Evolutionary conservation across 1,140 invertebrate species (phyloP).

Genomic region (Hypsibius dujardini): DNA sequence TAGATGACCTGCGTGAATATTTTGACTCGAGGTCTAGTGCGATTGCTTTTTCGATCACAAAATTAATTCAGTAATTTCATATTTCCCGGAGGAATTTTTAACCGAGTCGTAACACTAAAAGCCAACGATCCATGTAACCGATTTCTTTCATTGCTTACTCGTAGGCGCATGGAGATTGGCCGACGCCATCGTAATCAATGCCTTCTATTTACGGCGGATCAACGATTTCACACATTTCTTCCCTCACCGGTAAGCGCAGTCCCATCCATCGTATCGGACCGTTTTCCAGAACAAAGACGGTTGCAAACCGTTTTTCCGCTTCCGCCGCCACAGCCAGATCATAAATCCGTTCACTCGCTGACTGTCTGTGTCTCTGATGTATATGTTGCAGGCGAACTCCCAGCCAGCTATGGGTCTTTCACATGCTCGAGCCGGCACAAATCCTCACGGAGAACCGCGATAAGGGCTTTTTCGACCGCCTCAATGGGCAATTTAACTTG

Average conservation of each 20-base stretch:
- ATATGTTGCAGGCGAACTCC: neutral
- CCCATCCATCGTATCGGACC: neutral
- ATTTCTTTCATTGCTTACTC: neutral
- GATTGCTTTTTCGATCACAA: no score
- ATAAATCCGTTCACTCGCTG: no score
- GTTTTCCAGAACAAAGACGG: neutral
- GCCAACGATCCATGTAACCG: no score
- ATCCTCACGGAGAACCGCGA: constrained; percentile 17
- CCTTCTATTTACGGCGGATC: constrained; percentile 8
- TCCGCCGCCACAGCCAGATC: no score
- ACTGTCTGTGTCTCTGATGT: neutral
- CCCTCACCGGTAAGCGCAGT: neutral
- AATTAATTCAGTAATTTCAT: no score
- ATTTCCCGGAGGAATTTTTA: no score
- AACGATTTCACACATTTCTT: constrained; percentile 7
- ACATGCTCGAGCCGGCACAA: constrained; percentile 24
- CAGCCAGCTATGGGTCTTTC: constrained; percentile 24
- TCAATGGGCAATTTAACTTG: constrained; percentile 28
- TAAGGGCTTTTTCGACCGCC: neutral
- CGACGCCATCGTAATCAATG: constrained; percentile 11
- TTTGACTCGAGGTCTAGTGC: no score
- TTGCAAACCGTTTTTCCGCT: no score
- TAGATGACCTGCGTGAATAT: no score
- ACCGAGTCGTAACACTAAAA: no score
- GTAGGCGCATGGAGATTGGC: neutral